These are phyloP conservation scores for Echeneis naucrates DNA, from an alignment of 2,797 vertebrate genomes.

Conservation along the genomic window DNA sequence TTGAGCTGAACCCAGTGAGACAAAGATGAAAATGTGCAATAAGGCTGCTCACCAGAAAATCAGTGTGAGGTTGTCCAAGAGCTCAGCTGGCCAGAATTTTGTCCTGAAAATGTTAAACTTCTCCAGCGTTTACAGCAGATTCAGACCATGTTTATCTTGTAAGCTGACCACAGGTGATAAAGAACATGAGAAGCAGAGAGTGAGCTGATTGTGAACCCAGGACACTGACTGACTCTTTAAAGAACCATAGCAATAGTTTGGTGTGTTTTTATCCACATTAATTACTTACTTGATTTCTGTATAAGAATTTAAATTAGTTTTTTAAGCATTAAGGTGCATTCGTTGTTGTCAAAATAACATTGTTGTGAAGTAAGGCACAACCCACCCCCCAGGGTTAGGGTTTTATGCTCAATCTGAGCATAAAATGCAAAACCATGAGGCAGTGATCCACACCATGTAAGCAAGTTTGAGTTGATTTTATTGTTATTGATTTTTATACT, in stretches of 20 bases:
- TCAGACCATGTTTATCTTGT: constrained; percentile 52
- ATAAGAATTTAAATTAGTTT: not conserved
- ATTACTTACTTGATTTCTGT: not conserved
- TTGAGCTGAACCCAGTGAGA: constrained; percentile 17
- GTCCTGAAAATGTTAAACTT: constrained; percentile 46
- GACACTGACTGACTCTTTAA: constrained; percentile 8
- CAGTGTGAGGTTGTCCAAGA: constrained; percentile 27
- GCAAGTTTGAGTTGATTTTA: constrained; percentile 3
- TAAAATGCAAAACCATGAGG: not conserved
- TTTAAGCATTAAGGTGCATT: not conserved
- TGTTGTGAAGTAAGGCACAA: not conserved
- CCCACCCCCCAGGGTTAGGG: too few relatives aligned
- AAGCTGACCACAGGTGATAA: constrained; percentile 41
- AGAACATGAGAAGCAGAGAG: constrained; percentile 35
- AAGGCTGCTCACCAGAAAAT: constrained; percentile 18
- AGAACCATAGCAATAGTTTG: not conserved
- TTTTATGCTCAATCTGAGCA: constrained; percentile 4
- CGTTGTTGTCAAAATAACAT: not conserved
- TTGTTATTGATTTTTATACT: not conserved
- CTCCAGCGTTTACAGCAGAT: constrained; percentile 39
- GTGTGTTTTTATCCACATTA: not conserved
- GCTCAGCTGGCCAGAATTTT: constrained; percentile 30
- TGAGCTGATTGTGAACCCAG: constrained; percentile 46
- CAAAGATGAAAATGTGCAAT: constrained; percentile 27
- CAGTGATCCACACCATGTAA: not conserved